These are phyloP conservation scores for Circaetus cinerascens DNA, from an alignment of 2,113 vertebrate genomes.

Conservation along the genomic window DNA sequence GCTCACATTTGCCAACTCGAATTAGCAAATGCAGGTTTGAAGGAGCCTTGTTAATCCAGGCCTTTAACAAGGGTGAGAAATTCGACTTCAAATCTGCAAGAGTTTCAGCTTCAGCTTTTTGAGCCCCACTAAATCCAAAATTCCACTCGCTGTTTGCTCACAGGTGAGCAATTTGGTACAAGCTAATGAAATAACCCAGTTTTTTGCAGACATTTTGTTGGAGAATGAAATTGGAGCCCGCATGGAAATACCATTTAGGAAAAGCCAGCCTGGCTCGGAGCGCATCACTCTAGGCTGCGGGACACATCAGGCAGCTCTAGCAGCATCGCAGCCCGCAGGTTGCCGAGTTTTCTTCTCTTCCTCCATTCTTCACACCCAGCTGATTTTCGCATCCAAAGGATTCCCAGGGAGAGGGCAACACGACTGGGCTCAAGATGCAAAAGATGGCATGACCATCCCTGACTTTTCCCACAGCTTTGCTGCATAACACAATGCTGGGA, in stretches of 20 bases:
- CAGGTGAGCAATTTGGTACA: background rate
- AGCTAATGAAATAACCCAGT: background rate
- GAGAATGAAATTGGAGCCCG: background rate
- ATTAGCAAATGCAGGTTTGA: background rate
- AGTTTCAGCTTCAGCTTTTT: background rate
- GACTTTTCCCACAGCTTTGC: background rate
- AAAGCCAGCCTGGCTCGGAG: background rate
- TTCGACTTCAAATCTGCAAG: background rate
- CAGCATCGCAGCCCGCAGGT: fast-evolving
- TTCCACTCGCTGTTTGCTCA: background rate
- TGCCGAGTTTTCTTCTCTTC: background rate
- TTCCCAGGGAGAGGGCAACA: background rate
- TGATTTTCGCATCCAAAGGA: background rate
- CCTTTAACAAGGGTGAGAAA: background rate
- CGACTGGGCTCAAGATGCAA: background rate
- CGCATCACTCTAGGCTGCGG: fast-evolving
- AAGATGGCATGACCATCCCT: background rate
- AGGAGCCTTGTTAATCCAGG: background rate
- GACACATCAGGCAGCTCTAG: background rate
- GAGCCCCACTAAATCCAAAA: background rate
- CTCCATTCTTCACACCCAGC: background rate
- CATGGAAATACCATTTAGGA: background rate
- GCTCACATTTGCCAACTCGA: background rate
- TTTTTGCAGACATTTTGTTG: background rate
- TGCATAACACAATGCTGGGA: background rate